These are phyloP conservation scores for Naso thynnoides DNA, from an alignment of 2,797 vertebrate genomes.

Conservation along the genomic window DNA sequence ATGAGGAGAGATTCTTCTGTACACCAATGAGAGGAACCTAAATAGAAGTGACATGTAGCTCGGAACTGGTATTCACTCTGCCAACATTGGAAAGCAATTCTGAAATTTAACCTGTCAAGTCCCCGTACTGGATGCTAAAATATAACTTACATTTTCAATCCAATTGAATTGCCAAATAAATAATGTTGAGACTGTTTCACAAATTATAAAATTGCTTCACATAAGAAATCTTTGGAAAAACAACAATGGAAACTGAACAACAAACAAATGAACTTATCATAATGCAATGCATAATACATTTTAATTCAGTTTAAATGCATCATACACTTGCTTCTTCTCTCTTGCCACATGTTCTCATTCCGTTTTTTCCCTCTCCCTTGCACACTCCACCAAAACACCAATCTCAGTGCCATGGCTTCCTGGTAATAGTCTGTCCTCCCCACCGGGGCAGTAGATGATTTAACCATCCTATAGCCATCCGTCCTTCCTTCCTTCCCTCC, in stretches of 20 bases:
- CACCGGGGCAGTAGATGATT: slow-evolving; percentile 75
- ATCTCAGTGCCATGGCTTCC: slow-evolving; percentile 71
- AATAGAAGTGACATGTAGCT: background rate
- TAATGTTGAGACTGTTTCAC: background rate
- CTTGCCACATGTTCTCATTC: slow-evolving; percentile 42
- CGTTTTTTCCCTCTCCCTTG: slow-evolving; percentile 30
- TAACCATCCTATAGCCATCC: slow-evolving; percentile 66
- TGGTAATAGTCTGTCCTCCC: slow-evolving; percentile 85
- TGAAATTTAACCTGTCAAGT: background rate
- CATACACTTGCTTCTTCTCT: slow-evolving; percentile 6
- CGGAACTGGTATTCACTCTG: background rate
- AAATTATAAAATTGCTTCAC: too few relatives aligned
- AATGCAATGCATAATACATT: background rate
- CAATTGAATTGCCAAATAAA: background rate
- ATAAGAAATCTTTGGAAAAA: background rate
- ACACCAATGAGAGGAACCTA: background rate
- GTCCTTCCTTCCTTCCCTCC: slow-evolving; percentile 57
- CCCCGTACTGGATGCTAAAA: too few relatives aligned
- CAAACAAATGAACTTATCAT: background rate
- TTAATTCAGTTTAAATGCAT: slow-evolving; percentile 9
- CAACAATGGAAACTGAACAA: background rate
- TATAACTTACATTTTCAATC: background rate
- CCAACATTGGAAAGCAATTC: too few relatives aligned
- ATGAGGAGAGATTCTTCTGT: background rate
- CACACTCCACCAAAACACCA: slow-evolving; percentile 32